Evolutionary conservation across 2,113 vertebrate genomes (phyloP).

Genomic region (Ardeotis arabs): DNA sequence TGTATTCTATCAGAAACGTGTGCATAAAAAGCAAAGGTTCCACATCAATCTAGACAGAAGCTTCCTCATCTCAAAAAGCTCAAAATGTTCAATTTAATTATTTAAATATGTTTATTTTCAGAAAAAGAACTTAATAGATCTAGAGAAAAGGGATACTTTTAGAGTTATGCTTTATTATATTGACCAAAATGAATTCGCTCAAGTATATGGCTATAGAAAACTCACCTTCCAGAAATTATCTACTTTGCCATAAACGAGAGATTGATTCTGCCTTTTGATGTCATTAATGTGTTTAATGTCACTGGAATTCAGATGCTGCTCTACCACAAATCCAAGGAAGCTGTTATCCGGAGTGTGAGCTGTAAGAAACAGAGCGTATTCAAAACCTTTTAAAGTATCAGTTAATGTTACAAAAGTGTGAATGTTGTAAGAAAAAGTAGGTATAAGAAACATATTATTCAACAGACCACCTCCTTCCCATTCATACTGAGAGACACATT

Average conservation of each 20-base stretch:
- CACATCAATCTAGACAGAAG: neutral
- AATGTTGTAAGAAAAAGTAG: neutral
- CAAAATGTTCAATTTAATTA: neutral
- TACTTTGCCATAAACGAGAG: slow-evolving; percentile 97
- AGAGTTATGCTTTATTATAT: neutral
- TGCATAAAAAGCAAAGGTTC: neutral
- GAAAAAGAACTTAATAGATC: neutral
- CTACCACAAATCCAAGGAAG: slow-evolving; percentile 97
- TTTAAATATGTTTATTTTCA: neutral
- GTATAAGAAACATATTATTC: neutral
- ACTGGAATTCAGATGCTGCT: slow-evolving; percentile 97
- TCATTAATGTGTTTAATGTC: slow-evolving; percentile 95
- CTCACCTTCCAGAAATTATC: slow-evolving; percentile 99
- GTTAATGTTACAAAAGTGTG: neutral
- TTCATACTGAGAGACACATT: neutral
- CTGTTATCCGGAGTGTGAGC: slow-evolving; percentile 99
- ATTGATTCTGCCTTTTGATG: slow-evolving; percentile 98
- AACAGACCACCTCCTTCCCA: neutral
- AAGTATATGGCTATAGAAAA: neutral
- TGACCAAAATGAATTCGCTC: slow-evolving; percentile 31
- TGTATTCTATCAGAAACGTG: neutral
- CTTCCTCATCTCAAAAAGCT: neutral
- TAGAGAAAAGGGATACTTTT: neutral
- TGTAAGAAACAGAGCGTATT: slow-evolving; percentile 61
- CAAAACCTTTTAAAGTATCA: neutral